These are phyloP conservation scores for Trypoxylon attenuatum DNA, from an alignment of 2,888 invertebrate genomes.

Conservation along the genomic window DNA sequence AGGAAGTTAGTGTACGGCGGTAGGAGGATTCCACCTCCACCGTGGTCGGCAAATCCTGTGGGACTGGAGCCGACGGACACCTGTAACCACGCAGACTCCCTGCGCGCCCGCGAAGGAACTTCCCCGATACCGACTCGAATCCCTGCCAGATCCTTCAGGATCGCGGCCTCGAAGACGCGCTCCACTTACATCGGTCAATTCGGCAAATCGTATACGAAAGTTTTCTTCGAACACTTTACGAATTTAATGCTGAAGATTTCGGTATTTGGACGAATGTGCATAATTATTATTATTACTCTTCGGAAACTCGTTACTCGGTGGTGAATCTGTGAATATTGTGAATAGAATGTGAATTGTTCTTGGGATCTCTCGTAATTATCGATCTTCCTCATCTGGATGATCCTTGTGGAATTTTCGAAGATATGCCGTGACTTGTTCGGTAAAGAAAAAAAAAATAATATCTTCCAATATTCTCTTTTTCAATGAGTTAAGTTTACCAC, in stretches of 20 bases:
- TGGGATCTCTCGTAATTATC: too few species aligned
- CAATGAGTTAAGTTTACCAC: too few species aligned
- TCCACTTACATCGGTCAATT: not conserved
- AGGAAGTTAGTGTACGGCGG: conserved; percentile 50
- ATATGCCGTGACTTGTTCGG: too few species aligned
- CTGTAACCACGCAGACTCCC: conserved; percentile 69
- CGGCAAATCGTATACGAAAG: not conserved
- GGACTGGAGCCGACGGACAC: conserved; percentile 65
- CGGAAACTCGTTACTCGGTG: not conserved
- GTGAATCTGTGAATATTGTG: not conserved
- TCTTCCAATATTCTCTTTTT: too few species aligned
- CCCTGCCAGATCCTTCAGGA: conserved; percentile 51
- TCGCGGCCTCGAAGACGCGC: conserved; percentile 24
- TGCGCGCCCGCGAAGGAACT: conserved; percentile 50
- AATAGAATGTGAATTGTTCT: not conserved
- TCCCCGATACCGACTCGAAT: conserved; percentile 40
- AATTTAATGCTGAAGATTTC: too few species aligned
- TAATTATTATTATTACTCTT: not conserved
- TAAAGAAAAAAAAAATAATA: too few species aligned
- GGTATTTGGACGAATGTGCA: too few species aligned
- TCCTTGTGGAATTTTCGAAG: too few species aligned
- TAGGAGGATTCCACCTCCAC: conserved; percentile 58
- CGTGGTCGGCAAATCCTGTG: conserved; percentile 51
- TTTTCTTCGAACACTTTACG: not conserved
- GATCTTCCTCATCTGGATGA: too few species aligned